Base-by-base conservation (phyloP, 2,797 vertebrate species). In the Sebastes steindachneri region DNA sequence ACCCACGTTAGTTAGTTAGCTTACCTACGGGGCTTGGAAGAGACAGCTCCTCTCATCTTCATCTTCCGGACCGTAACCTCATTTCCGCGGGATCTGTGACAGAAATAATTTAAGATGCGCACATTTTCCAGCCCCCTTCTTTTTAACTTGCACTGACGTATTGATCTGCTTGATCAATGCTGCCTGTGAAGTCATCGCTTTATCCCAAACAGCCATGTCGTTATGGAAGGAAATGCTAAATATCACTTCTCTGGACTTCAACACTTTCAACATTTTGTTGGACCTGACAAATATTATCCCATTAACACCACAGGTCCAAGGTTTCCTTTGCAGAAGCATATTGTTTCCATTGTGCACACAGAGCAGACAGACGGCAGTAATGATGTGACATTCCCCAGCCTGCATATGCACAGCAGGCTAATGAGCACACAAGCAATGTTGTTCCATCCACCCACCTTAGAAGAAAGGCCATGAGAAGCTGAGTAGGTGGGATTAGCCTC, bases 11-110 rank as follows among this genome's bases (percentile, higher is more conserved):
- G 31, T 68, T 66, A 76, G 41, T 68, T 66, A 76, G 41, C 76
- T 90, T 74, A 89, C 80, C 85, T 83, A 68, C 57, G 11, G 58
- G 67, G 67, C 68, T 68, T 48, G 31, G 53, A 75, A 48, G 58
- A 79, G 75, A 53, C 53, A 79, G 59, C 7, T 80, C 41, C 33
- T 83, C 53, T 73, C 1, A 76, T 86, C 28, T 35, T 83, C 57
- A 51, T 77, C 65, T 75, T 62, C n/a, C 48, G 9, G 29, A 53
- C 62, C 31, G 9, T 66, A 53, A 75, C 68, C 45, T 77, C 2
- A 2, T 64, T 82, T 84, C 41, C 26, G 9, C 9, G 0, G 29
- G 15, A 82, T 59, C 15, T 7, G 63, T 68, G 58, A 59, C 65
- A 73, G 45, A 81, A 67, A 31, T 28, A 64, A 53, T 8, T 10